phyloP scores from a whole-genome alignment of 2,113 vertebrate genomes.

The Hippocampus zosterae region DNA sequence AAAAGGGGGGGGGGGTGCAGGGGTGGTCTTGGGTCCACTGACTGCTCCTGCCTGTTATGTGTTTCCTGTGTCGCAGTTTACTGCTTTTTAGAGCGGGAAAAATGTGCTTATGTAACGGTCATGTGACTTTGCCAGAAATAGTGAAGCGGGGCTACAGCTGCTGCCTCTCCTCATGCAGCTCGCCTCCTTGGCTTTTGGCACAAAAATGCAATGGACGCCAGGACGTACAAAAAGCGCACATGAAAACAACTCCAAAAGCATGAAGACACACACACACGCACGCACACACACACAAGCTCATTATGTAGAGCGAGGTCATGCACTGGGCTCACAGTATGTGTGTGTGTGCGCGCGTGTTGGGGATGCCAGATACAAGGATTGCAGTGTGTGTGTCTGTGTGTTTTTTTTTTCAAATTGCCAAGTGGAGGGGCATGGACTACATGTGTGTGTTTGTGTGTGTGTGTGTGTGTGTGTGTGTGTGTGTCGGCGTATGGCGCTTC shows the following conservation, averaged over 20 bases:
- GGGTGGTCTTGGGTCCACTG: not conserved
- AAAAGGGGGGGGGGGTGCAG: conserved; percentile 13
- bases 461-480: conserved; percentile 2
- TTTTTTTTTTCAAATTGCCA: conserved; percentile 26
- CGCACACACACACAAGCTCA: conserved; percentile 4
- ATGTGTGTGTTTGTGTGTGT: conserved; percentile 13
- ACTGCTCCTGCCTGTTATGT: conserved; percentile 42
- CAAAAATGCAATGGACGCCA: conserved; percentile 50
- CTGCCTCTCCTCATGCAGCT: conserved; percentile 76
- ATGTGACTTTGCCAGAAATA: conserved; percentile 82
- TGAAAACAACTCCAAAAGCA: conserved; percentile 40
- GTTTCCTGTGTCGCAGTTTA: conserved; percentile 80
- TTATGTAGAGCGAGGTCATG: conserved; percentile 10
- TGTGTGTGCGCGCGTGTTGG: conserved; percentile 23
- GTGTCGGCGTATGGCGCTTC: conserved; percentile 60
- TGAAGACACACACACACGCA: not conserved
- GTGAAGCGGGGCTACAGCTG: conserved; percentile 77
- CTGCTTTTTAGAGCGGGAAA: conserved; percentile 83
- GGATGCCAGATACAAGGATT: conserved; percentile 24
- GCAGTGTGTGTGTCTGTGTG: not conserved
- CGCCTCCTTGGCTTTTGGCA: conserved; percentile 72
- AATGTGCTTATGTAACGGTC: conserved; percentile 83
- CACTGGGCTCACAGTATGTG: conserved; percentile 25
- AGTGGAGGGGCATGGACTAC: conserved; percentile 45
- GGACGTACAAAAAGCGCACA: too few relatives aligned